Evolutionary conservation across 2,113 vertebrate genomes (phyloP).

Genomic region (Chrysemys picta): DNA sequence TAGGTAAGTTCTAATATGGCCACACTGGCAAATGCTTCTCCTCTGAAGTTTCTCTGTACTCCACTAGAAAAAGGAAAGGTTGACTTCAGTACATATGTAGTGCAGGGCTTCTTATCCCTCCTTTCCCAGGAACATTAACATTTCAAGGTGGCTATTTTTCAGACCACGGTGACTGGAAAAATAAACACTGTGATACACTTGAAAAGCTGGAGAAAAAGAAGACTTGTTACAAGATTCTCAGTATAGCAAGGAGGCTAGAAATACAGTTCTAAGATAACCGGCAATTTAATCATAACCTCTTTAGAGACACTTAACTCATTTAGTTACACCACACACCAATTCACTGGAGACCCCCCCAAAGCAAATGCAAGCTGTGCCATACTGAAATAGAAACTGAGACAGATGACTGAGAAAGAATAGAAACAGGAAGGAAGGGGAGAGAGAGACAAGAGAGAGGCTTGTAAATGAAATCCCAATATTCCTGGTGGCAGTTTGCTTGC

Average conservation of each 20-base stretch:
- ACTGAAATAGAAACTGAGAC: slow-evolving; percentile 33
- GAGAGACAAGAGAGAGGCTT: neutral
- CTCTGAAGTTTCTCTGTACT: slow-evolving; percentile 20
- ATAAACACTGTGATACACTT: neutral
- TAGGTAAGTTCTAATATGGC: rapidly evolving
- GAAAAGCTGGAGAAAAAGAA: slow-evolving; percentile 16
- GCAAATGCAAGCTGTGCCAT: slow-evolving; percentile 36
- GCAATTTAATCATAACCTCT: slow-evolving; percentile 40
- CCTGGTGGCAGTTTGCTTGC: slow-evolving; percentile 1
- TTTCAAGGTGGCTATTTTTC: slow-evolving; percentile 27
- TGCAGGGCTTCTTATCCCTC: neutral
- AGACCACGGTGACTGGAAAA: neutral
- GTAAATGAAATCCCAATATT: neutral
- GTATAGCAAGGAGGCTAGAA: neutral
- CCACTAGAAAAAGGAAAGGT: neutral
- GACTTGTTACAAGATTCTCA: neutral
- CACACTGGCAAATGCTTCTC: neutral
- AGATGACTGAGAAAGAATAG: slow-evolving; percentile 8
- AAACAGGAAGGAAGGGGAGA: neutral
- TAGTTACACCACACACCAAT: slow-evolving; percentile 1
- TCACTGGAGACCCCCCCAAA: slow-evolving; percentile 40
- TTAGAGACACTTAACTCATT: slow-evolving; percentile 43
- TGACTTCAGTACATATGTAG: neutral
- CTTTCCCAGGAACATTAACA: neutral
- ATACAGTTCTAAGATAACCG: slow-evolving; percentile 13